Evolutionary conservation across 2,797 vertebrate species (phyloP).

Genomic region (Bradypus variegatus): DNA sequence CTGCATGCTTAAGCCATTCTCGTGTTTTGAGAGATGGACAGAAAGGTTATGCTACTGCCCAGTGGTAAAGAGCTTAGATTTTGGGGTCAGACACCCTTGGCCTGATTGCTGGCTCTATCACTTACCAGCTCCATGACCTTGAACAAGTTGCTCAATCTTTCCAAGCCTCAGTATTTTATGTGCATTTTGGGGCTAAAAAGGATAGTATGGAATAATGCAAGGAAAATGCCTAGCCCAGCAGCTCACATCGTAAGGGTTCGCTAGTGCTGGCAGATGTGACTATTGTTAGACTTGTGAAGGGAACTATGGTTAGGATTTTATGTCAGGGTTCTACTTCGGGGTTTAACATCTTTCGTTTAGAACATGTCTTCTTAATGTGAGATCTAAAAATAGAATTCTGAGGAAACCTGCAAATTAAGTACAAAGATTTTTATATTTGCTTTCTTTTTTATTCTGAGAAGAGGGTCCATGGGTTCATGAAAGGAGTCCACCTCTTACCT

Average conservation of each 20-base stretch:
- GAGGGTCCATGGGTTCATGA: background rate
- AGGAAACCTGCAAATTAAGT: background rate
- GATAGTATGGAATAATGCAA: background rate
- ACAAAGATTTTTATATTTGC: background rate
- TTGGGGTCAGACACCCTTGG: background rate
- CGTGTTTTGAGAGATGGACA: background rate
- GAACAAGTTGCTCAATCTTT: background rate
- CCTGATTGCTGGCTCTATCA: background rate
- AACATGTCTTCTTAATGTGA: background rate
- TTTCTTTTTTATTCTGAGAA: background rate
- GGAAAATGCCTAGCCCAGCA: background rate
- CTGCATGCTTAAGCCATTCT: background rate
- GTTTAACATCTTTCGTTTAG: background rate
- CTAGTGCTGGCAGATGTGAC: background rate
- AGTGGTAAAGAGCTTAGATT: background rate
- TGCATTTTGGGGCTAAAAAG: background rate
- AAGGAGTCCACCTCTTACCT: background rate
- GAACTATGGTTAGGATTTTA: background rate
- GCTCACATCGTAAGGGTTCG: background rate
- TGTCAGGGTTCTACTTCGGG: background rate
- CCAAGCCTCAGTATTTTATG: background rate
- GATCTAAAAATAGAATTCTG: background rate
- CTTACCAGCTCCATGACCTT: background rate
- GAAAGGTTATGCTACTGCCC: background rate
- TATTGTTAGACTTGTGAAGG: background rate